A percentile compares a stretch with the other conserved stretches of the same genome.
phyloP scores from a whole-genome alignment of 2,888 invertebrate species.

The Eulithis testata region DNA sequence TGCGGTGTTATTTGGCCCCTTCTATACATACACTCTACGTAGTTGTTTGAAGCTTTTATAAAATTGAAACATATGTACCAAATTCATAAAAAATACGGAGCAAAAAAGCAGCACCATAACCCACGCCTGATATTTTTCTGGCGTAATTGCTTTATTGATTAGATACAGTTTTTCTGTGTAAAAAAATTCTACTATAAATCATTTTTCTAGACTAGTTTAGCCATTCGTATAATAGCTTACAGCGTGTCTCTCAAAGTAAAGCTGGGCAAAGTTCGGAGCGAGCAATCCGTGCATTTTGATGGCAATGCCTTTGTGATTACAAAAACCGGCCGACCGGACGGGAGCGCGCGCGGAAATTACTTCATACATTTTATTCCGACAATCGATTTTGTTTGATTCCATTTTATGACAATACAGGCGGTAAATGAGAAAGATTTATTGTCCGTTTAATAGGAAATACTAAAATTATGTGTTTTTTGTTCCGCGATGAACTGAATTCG shows the following conservation, averaged over 20 bases:
- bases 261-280: constrained; percentile 46
- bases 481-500: constrained; percentile 7
- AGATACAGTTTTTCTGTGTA: no score
- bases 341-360: constrained; percentile 71
- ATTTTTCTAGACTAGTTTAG: neutral
- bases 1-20: no score
- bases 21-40: neutral
- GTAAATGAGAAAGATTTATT: constrained; percentile 47
- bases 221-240: neutral
- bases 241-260: constrained; percentile 12
- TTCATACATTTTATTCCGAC: constrained; percentile 70
- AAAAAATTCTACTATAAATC: no score
- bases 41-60: no score
- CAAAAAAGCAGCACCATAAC: no score
- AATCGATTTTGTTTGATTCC: constrained; percentile 72
- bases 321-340: constrained; percentile 66
- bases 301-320: constrained; percentile 73
- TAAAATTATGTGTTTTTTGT: constrained; percentile 15
- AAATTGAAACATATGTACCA: no score
- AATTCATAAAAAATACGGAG: no score
- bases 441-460: constrained; percentile 30
- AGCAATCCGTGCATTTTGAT: constrained; percentile 73
- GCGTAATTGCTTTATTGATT: no score
- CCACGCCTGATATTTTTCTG: no score
- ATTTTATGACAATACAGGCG: constrained; percentile 64